Conservation (phyloP, 92 coral and sea anemone genomes). For the Desmophyllum pertusum region DNA sequence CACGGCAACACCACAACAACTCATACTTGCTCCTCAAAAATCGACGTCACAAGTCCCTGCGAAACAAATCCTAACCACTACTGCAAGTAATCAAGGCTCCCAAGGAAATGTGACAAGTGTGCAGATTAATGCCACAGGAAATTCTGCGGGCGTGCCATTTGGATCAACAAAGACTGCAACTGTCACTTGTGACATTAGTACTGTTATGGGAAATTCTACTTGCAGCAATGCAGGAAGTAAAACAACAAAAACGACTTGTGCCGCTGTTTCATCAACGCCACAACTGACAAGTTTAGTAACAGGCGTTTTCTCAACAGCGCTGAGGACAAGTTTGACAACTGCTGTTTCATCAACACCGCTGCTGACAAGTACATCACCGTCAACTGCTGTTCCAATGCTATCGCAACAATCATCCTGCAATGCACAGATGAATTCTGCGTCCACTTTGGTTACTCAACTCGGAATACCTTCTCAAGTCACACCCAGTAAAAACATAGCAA, state of each 20-base stretch:
- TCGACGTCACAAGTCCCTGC: neutral
- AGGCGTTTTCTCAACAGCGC: neutral
- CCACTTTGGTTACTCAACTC: neutral
- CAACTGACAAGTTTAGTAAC: neutral
- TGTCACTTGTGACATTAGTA: neutral
- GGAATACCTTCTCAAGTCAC: neutral
- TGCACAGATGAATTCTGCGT: neutral
- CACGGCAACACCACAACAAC: constrained; percentile 18
- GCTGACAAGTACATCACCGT: neutral
- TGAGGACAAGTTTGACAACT: neutral
- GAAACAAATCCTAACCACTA: neutral
- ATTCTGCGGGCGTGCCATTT: neutral
- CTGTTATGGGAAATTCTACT: neutral
- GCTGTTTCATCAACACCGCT: neutral
- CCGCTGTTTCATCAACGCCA: constrained; percentile 8
- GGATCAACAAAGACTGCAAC: neutral
- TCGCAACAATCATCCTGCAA: neutral
- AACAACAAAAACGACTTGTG: neutral
- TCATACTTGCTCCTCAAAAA: neutral
- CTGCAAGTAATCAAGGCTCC: constrained; percentile 5
- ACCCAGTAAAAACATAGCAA: neutral
- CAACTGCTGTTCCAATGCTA: constrained; percentile 2
- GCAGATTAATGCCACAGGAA: constrained; percentile 1
- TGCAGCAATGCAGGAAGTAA: neutral
- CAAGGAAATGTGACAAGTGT: constrained; percentile 2